Base-by-base conservation (phyloP, 2,888 invertebrate species). In the Schizaphis graminum region DNA sequence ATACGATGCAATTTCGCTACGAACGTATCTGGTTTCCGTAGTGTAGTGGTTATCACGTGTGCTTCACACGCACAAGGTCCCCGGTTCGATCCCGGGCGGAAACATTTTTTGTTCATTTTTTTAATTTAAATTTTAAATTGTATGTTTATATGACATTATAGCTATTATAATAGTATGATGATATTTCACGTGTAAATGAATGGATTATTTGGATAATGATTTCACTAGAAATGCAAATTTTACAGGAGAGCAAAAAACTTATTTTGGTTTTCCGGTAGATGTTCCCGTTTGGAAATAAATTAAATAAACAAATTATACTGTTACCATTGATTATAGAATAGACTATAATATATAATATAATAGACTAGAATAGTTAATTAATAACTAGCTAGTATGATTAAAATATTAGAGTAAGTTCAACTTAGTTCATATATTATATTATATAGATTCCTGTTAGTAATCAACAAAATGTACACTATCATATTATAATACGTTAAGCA, bases 51-150 rank as follows among this genome's bases (percentile, higher is more conserved):
- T 94, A 94, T 94, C 94, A 94, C 94, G 94, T 94, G 94, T 94
- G 94, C 94, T 94, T 94, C 94, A 94, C 94, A 94, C 94, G 94
- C 94, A 94, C 94, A 94, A 94, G 94, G 94, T 94, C 94, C 94
- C 94, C 94, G 94, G 94, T 94, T 94, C 94, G 94, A 94, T 67
- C 94, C 94, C 94, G 94, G 94, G 94, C 94, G 94, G 94, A 94
- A 94, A 94, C 94, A 94, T 44, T 16, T 16, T 49, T 85, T n/a
- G 47, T 47, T 7, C 5, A 1, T 44, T 61, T 85, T 53, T 91
- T 84, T 84, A n/a, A n/a, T 7, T 44, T 44, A 5, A 24, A 41
- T 26, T 56, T 41, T 28, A 53, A 53, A 53, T 56, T 3, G 1
- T 41, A 2, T 13, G 35, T 41, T 26, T 26, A 0, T 53, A 53